Conservation (phyloP, 1,140 invertebrate species). For the Lysiphlebus fabarum region DNA sequence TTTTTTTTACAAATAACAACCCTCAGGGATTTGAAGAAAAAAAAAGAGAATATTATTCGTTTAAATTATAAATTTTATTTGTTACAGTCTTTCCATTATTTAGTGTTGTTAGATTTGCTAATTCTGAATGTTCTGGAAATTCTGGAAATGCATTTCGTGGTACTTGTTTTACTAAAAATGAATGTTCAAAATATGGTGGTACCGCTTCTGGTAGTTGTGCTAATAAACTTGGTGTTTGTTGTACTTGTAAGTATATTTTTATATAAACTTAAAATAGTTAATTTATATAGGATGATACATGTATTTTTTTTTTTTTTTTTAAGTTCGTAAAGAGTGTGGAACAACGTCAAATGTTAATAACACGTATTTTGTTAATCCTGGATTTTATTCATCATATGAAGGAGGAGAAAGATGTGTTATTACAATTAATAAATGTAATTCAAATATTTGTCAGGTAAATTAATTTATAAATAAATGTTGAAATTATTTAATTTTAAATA, state of each 20-base stretch:
- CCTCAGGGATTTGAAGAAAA: constrained; percentile 29
- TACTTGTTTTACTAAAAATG: constrained; percentile 71
- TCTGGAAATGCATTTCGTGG: constrained; percentile 61
- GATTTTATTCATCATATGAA: constrained; percentile 65
- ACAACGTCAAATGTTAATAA: constrained; percentile 69
- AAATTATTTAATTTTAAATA: not conserved
- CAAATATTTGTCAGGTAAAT: constrained; percentile 70
- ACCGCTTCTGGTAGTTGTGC: constrained; percentile 69
- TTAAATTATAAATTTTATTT: too few relatives aligned
- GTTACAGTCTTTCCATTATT: constrained; percentile 66
- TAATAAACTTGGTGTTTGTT: constrained; percentile 68
- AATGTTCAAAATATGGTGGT: constrained; percentile 70
- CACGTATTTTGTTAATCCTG: constrained; percentile 77
- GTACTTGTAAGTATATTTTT: constrained; percentile 66
- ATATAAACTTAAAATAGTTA: constrained; percentile 17
- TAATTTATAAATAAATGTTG: constrained; percentile 3
- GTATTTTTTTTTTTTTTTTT: too few relatives aligned
- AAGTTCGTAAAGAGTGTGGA: constrained; percentile 70
- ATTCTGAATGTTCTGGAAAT: constrained; percentile 62
- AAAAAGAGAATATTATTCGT: too few relatives aligned
- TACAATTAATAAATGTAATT: constrained; percentile 65
- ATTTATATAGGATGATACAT: too few relatives aligned
- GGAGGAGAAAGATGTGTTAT: constrained; percentile 69
- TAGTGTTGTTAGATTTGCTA: constrained; percentile 70
- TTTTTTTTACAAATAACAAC: constrained; percentile 20